These are phyloP conservation scores for Mythimna impura DNA, from an alignment of 2,888 invertebrate species.

Conservation along the genomic window DNA sequence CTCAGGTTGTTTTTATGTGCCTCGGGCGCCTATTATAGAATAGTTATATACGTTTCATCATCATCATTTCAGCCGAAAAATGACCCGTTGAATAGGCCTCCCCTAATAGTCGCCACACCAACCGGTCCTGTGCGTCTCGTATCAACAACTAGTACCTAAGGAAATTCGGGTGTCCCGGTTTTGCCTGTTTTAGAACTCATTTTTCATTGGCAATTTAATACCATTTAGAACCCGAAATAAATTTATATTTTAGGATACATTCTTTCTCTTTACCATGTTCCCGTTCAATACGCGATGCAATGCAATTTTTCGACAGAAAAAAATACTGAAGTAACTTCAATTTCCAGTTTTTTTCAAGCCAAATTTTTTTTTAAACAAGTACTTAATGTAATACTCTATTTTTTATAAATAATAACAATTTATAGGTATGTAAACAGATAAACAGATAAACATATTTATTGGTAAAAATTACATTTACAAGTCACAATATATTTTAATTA, in stretches of 20 bases:
- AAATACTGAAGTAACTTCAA: not conserved
- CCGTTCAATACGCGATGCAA: constrained; percentile 6
- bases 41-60: too few relatives aligned
- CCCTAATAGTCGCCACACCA: too few relatives aligned
- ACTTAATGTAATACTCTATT: not conserved
- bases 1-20: too few relatives aligned
- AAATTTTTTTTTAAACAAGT: constrained; percentile 5
- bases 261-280: not conserved
- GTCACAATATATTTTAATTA: too few relatives aligned
- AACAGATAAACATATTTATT: too few relatives aligned
- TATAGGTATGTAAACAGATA: not conserved
- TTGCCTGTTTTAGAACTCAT: not conserved
- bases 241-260: constrained; percentile 2
- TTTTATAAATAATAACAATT: not conserved
- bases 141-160: too few relatives aligned
- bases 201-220: constrained; percentile 4
- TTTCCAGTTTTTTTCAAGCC: constrained; percentile 4
- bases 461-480: too few relatives aligned
- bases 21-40: too few relatives aligned
- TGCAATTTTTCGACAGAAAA: constrained; percentile 10
- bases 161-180: not conserved
- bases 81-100: too few relatives aligned
- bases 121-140: too few relatives aligned
- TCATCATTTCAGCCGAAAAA: too few relatives aligned
- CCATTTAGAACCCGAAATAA: not conserved